phyloP scores from a whole-genome alignment of 37 sponge, comb jelly and placozoan genomes.

The Ephydatia muelleri region DNA sequence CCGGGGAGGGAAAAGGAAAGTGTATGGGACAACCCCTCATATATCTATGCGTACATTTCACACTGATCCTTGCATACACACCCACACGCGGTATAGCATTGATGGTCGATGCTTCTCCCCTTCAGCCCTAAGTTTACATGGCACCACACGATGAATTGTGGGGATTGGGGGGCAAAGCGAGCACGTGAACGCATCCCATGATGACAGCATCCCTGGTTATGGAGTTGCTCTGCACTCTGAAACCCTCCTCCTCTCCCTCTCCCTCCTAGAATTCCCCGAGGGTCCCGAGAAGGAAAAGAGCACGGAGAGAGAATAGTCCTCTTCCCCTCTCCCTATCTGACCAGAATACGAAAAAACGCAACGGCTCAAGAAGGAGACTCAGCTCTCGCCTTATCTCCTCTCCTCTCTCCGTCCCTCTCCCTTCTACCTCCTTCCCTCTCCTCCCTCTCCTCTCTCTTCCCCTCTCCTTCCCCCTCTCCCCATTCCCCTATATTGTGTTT shows the following conservation, averaged over 20 bases:
- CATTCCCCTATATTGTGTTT: background rate
- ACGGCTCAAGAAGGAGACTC: slow-evolving; percentile 2
- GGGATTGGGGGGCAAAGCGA: too few relatives aligned
- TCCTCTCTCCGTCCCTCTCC: background rate
- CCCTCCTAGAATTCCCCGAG: background rate
- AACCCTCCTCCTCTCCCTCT: background rate
- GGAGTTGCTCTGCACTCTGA: too few relatives aligned
- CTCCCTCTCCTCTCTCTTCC: background rate
- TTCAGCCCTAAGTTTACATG: too few relatives aligned
- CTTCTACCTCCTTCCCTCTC: background rate
- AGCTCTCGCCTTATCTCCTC: background rate
- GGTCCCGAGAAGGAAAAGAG: too few relatives aligned
- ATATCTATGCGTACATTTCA: too few relatives aligned
- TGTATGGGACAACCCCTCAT: too few relatives aligned
- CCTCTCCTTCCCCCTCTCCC: background rate
- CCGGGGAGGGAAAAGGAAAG: too few relatives aligned
- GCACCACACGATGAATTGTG: too few relatives aligned
- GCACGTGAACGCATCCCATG: background rate
- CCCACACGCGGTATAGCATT: background rate
- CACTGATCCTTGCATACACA: background rate
- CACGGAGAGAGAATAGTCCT: too few relatives aligned
- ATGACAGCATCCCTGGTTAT: background rate
- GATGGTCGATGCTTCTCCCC: background rate
- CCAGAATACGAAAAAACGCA: background rate
- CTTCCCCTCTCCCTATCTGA: slow-evolving; percentile 28